Conservation (phyloP, 2,797 vertebrate genomes). For the Crocodylus rhombifer region DNA sequence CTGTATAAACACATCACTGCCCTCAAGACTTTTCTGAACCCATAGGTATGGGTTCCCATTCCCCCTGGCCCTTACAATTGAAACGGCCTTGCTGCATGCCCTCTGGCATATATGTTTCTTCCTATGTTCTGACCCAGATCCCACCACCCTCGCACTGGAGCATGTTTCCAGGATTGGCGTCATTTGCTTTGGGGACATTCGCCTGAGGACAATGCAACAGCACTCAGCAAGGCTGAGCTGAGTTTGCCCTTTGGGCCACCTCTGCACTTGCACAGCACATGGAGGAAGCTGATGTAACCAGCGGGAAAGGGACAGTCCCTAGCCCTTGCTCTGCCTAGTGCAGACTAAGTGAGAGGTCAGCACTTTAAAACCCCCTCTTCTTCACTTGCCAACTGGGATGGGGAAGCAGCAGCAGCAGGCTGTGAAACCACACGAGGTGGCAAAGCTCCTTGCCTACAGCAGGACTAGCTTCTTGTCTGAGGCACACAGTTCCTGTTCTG, state of each 20-base stretch:
- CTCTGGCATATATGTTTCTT: not conserved
- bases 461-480: accelerated
- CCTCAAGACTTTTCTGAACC: not conserved
- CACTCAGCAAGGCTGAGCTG: accelerated
- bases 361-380: not conserved
- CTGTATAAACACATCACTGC: not conserved
- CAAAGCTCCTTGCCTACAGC: not conserved
- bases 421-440: not conserved
- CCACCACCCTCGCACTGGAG: not conserved
- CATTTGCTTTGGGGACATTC: not conserved
- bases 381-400: not conserved
- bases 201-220: not conserved
- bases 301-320: not conserved
- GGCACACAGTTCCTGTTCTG: accelerated
- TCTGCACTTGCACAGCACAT: accelerated
- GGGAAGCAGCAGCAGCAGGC: not conserved
- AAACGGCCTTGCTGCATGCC: accelerated
- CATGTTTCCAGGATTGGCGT: not conserved
- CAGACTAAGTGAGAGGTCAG: not conserved
- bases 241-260: accelerated
- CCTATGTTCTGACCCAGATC: not conserved
- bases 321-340: not conserved
- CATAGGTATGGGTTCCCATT: not conserved
- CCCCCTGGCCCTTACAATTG: not conserved
- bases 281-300: not conserved